Evolutionary conservation across 2,888 invertebrate genomes (phyloP).

Genomic region (Acleris sparsana): DNA sequence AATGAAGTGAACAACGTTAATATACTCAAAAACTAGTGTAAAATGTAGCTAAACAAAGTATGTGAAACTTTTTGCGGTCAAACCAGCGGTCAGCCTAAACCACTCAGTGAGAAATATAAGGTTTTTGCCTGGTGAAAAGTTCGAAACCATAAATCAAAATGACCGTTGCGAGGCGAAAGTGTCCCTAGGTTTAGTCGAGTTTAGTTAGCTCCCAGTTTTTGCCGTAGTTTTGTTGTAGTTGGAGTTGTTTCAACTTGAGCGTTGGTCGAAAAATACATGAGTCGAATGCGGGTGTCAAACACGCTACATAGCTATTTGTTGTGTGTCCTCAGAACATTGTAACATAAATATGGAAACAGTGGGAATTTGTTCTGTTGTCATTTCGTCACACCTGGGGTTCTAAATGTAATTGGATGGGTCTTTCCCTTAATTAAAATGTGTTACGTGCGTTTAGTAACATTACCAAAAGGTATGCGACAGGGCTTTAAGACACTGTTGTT

Average conservation of each 20-base stretch:
- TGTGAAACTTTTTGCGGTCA: constrained; percentile 28
- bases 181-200: constrained; percentile 30
- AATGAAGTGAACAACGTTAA: neutral
- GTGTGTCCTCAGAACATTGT: neutral
- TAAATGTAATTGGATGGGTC: too few relatives aligned
- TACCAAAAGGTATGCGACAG: too few relatives aligned
- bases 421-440: too few relatives aligned
- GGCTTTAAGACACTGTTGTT: too few relatives aligned
- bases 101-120: constrained; percentile 35
- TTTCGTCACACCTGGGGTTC: too few relatives aligned
- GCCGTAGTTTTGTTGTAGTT: constrained; percentile 17
- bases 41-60: constrained; percentile 16
- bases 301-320: neutral
- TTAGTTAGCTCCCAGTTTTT: constrained; percentile 29
- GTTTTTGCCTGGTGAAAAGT: constrained; percentile 34
- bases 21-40: neutral
- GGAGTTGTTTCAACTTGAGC: constrained; percentile 21
- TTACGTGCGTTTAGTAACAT: too few relatives aligned
- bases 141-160: constrained; percentile 35
- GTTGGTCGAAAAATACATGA: constrained; percentile 12
- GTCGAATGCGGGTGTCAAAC: constrained; percentile 21
- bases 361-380: too few relatives aligned
- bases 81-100: constrained; percentile 22
- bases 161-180: constrained; percentile 33
- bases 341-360: too few relatives aligned